Evolutionary conservation across 2,113 vertebrate species (phyloP), one percentile per base, ranked within the genome.

Genomic region (Tringa solitaria): DNA sequence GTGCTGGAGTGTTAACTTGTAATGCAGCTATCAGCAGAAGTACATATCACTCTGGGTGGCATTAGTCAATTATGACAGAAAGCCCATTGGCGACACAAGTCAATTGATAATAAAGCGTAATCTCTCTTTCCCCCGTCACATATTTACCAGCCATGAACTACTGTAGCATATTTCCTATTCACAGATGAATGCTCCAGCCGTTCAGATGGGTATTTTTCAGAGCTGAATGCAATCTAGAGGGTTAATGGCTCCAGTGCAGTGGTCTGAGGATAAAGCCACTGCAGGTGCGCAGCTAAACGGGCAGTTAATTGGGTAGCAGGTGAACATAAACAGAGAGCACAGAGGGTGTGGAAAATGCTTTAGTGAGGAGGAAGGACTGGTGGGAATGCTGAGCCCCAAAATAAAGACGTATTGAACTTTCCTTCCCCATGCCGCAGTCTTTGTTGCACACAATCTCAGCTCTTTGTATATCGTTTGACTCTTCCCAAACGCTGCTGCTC

Each of bases 281-380:
- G 91, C 90, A 88, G 96, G 96, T 96, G 93, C 73, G 35, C 82
- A 72, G 93, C 95, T 96, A 97, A 96, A 98, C 18, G 17, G 92
- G 94, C 95, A 95, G 94, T 94, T 98, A 97, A 97, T 95, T 98
- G 97, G 94, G 93, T 96, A 97, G 97, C 93, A 97, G 97, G 97
- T 98, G 96, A 98, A 84, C 85, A 90, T 93, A 97, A 98, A 96
- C 91, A 97, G 95, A 79, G 77, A 92, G 32, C 92, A 89, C 83
- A 92, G 89, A 95, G 92, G 89, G 69, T 93, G 75, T 91, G 96
- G 95, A 95, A 87, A 92, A 95, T 74, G 69, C 87, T 96, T 97
- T 95, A 93, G 95, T 72, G 82, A 81, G 69, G 68, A 94, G 80
- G 86, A 93, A 83, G 63, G 80, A 70, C 93, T 15, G 7, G 89